Base-by-base conservation (phyloP, 2,113 vertebrate species). In the Myanophis thanlyinensis region DNA sequence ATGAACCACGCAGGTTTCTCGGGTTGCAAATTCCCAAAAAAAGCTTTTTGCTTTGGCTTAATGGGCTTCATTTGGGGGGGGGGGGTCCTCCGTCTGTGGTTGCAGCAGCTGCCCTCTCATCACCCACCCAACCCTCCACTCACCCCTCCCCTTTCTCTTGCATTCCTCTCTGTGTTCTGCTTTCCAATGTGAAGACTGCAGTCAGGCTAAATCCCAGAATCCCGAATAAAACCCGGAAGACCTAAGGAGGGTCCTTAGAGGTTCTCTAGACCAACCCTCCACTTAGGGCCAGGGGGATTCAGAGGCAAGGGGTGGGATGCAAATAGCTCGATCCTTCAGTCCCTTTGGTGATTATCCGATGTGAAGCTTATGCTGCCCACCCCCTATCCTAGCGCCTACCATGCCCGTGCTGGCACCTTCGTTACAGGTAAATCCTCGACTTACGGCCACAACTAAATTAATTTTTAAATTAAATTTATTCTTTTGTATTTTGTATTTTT, bases 61-160 rank as follows among this genome's bases (percentile, higher is more conserved):
- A 73, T 2, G n/a, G 30, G 59, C 30, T 67, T 67, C 59, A n/a
- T 12, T n/a, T 67, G 59, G 12, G 30, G 59, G 15, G 30, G 11
- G 59, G 59, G 15, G 30, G 11, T 27, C 13, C 59, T 67, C 59
- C 30, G 3, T n/a, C 59, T 5, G 59, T 62, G 30, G 27, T 0
- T 13, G 59, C 30, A 0, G 59, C 27, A 30, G 27, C 27, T 62
- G 59, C 59, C 59, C 27, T 67, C 30, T 13, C 11, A 11, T n/a
- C 11, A 4, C 2, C 0, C 49, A 4, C 51, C 11, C 49, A 12
- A 2, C 1, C 18, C 5, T 0, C 13, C 44, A 0, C 25, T 6
- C 44, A 0, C 25, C 3, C 27, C 15, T 20, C 40, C 2, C 10
- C 48, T 59, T 13, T 18, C 48, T 0, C 7, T 8, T 23, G 22